Conservation (phyloP, 1,140 invertebrate genomes). For the Bombus polaris region DNA sequence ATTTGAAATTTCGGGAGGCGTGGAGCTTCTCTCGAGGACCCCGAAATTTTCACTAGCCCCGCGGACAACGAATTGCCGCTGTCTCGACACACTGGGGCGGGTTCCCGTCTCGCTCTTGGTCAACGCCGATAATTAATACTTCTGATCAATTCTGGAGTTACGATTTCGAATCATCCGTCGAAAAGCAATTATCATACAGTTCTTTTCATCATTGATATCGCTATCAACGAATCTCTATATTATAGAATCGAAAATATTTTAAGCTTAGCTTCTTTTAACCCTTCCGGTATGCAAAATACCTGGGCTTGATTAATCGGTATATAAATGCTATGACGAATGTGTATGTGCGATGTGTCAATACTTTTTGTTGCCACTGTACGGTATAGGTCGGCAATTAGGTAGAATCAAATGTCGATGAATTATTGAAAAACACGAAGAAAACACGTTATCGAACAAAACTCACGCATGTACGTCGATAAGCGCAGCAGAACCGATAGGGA, state of each 20-base stretch:
- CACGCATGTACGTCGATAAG: constrained; percentile 7
- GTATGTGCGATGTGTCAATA: no score
- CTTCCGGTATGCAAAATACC: no score
- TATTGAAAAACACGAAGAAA: no score
- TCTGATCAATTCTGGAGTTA: not conserved
- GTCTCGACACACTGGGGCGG: not conserved
- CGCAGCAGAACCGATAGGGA: constrained; percentile 8
- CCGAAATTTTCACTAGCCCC: constrained; percentile 36
- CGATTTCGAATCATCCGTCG: not conserved
- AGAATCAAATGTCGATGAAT: no score
- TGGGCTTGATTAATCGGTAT: no score
- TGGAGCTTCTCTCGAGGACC: constrained; percentile 3
- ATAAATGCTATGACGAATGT: no score
- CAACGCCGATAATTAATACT: constrained; percentile 27
- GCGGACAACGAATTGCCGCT: not conserved
- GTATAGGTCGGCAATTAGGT: no score
- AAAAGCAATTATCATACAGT: not conserved
- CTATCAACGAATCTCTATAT: not conserved
- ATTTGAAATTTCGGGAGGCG: constrained; percentile 52
- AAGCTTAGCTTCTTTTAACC: no score
- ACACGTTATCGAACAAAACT: not conserved
- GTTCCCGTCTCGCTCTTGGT: not conserved
- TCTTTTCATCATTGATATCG: not conserved
- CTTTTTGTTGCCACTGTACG: no score
- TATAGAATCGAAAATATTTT: not conserved